Percentiles rank a stretch among this genome's conserved stretches.
phyloP scores from a whole-genome alignment of 35 echinoderm and acorn worm species.

The Amphiura filiformis region DNA sequence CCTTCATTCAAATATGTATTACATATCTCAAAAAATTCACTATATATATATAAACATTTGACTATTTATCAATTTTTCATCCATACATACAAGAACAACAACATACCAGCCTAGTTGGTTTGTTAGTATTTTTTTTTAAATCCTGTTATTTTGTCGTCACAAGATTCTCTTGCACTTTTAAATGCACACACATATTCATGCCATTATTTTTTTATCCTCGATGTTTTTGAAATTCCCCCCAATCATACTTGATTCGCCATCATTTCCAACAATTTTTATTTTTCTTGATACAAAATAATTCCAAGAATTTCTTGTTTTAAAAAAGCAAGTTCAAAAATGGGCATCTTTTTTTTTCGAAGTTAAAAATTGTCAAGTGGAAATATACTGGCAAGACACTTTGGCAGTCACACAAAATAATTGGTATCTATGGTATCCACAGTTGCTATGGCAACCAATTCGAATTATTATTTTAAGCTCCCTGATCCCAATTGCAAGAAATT shows the following conservation, averaged over 20 bases:
- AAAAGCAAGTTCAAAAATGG: neutral
- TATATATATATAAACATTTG: neutral
- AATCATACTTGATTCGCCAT: neutral
- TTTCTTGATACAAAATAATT: neutral
- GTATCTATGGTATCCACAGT: neutral
- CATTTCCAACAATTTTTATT: neutral
- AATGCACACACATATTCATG: conserved; percentile 1
- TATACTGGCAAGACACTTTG: neutral
- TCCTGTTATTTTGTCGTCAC: neutral
- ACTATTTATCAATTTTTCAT: neutral
- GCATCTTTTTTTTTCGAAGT: neutral
- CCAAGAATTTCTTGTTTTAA: neutral
- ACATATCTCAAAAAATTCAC: neutral
- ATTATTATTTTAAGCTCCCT: neutral
- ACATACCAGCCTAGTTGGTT: neutral
- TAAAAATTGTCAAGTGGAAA: neutral
- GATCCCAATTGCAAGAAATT: neutral
- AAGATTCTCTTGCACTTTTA: neutral
- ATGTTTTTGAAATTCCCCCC: neutral
- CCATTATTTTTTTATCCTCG: neutral
- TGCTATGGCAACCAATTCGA: neutral
- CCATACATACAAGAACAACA: neutral
- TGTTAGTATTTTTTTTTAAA: neutral
- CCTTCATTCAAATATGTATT: conserved; percentile 7
- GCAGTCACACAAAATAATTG: neutral